Percentiles rank a stretch among this genome's conserved stretches.
These are phyloP conservation scores for Propithecus coquereli DNA, from an alignment of 2,113 vertebrate genomes.

Conservation along the genomic window DNA sequence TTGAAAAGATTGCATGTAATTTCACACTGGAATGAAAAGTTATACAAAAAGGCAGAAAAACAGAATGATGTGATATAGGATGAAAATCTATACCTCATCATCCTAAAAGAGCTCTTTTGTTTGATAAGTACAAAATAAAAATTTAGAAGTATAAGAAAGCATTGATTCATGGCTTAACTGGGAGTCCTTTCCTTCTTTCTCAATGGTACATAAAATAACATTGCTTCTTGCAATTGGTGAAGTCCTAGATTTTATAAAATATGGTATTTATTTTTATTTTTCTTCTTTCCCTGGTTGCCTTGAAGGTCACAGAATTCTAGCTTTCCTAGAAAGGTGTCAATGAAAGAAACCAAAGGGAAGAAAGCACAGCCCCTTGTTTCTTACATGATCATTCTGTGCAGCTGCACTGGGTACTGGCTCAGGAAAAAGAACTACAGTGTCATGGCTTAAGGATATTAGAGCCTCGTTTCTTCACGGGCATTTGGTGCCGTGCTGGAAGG, in stretches of 20 bases:
- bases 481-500: not conserved
- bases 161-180: not conserved
- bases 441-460: accelerated
- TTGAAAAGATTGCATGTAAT: not conserved
- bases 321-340: not conserved
- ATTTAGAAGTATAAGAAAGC: not conserved
- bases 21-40: slow-evolving; percentile 23
- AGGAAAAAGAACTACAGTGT: not conserved
- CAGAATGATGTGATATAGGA: not conserved
- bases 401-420: not conserved
- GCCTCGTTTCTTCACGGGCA: not conserved
- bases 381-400: not conserved
- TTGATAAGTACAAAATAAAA: not conserved
- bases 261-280: not conserved
- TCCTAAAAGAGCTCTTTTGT: not conserved
- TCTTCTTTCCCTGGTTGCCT: not conserved
- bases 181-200: not conserved
- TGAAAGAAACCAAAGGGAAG: not conserved
- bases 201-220: not conserved
- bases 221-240: not conserved
- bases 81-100: not conserved
- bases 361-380: not conserved
- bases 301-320: not conserved
- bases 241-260: not conserved
- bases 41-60: not conserved